Evolutionary conservation across 2,113 vertebrate species (phyloP).

Genomic region (Campylomormyrus tamandua): DNA sequence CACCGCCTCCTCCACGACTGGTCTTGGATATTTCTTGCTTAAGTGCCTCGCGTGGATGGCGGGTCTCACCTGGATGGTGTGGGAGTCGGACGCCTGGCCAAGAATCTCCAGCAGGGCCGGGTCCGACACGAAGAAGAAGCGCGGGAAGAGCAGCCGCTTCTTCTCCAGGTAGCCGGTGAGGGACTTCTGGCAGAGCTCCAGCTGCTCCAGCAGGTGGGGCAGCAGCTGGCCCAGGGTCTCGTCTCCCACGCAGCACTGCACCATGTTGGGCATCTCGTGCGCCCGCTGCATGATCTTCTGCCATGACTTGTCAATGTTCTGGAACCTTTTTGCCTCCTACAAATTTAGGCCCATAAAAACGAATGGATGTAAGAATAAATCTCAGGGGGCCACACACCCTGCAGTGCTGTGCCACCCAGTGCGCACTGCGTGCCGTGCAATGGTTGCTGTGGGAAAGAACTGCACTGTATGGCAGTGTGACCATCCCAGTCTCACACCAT

Average conservation of each 20-base stretch:
- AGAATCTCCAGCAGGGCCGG: conserved; percentile 49
- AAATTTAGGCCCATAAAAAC: neutral
- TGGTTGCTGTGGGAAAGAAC: neutral
- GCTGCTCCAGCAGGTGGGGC: conserved; percentile 65
- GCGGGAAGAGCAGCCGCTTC: conserved; percentile 47
- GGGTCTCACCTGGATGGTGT: conserved; percentile 45
- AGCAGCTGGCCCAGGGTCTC: conserved; percentile 68
- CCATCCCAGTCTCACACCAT: neutral
- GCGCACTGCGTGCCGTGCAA: neutral
- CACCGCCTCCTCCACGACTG: neutral
- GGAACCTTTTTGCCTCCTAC: conserved; percentile 76
- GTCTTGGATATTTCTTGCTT: neutral
- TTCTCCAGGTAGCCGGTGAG: conserved; percentile 56
- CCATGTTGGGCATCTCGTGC: conserved; percentile 63
- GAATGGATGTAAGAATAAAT: neutral
- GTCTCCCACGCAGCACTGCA: conserved; percentile 74
- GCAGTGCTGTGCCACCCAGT: neutral
- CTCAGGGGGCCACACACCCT: neutral
- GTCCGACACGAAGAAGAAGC: conserved; percentile 54
- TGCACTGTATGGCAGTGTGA: neutral
- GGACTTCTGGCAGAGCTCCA: conserved; percentile 72
- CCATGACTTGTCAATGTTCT: conserved; percentile 77
- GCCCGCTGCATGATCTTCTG: conserved; percentile 75
- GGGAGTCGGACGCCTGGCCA: conserved; percentile 50
- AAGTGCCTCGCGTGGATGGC: neutral